phyloP scores from a whole-genome alignment of 2,888 invertebrate genomes.

The Leucophora obtusa region DNA sequence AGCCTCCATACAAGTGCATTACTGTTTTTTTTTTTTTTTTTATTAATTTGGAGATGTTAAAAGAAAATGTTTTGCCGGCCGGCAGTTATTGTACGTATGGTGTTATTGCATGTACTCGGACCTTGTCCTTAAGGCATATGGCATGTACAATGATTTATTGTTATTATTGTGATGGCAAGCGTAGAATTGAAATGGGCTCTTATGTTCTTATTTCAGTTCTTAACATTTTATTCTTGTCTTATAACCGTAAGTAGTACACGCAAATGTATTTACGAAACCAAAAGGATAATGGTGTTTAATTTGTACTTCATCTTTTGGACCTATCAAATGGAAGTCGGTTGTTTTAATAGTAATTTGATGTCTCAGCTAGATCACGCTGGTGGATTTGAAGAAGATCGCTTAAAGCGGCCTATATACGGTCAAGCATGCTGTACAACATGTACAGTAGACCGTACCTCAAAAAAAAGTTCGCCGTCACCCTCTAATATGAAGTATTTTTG shows the following conservation, averaged over 20 bases:
- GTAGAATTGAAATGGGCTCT: constrained; percentile 59
- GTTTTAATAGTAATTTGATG: no score
- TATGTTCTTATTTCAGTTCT: constrained; percentile 22
- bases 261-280: background rate
- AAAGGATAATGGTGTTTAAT: no score
- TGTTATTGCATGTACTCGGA: background rate
- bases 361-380: no score
- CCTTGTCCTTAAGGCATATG: constrained; percentile 57
- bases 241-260: background rate
- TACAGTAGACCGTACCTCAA: no score
- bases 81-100: constrained; percentile 37
- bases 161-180: constrained; percentile 61
- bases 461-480: no score
- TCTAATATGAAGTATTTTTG: no score
- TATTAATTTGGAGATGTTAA: constrained; percentile 59
- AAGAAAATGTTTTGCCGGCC: constrained; percentile 58
- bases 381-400: no score
- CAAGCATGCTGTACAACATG: no score
- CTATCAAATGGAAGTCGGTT: no score
- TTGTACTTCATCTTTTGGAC: no score
- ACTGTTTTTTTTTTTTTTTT: constrained; percentile 30
- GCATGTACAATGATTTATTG: constrained; percentile 63
- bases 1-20: constrained; percentile 53
- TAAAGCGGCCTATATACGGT: no score
- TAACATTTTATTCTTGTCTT: constrained; percentile 26